Evolutionary conservation across 2,113 vertebrate genomes (phyloP).

Genomic region (human): GRCh38 chr6:100348501-100349000

Average conservation of each 20-base stretch:
- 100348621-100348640: constrained; percentile 71
- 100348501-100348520: constrained; percentile 62
- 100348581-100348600: constrained; percentile 84
- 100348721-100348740: constrained; percentile 91
- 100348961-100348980: constrained; percentile 81
- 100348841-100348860: constrained; percentile 92
- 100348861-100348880: constrained; percentile 90
- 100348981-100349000: constrained; percentile 70
- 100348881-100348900: constrained; percentile 90
- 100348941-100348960: constrained; percentile 84
- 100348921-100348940: constrained; percentile 86
- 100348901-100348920: constrained; percentile 87
- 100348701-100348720: constrained; percentile 88
- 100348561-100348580: constrained; percentile 74
- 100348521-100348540: constrained; percentile 67
- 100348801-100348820: constrained; percentile 92
- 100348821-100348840: constrained; percentile 94
- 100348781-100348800: constrained; percentile 88
- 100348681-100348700: constrained; percentile 88
- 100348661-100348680: constrained; percentile 89
- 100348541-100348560: constrained; percentile 73
- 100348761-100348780: constrained; percentile 89
- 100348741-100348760: constrained; percentile 91
- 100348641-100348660: constrained; percentile 77
- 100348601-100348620: constrained; percentile 85